These are phyloP conservation scores for Hydractinia echinata DNA, from an alignment of 30 jellyfish, hydroid and myxozoan genomes.

Conservation along the genomic window DNA sequence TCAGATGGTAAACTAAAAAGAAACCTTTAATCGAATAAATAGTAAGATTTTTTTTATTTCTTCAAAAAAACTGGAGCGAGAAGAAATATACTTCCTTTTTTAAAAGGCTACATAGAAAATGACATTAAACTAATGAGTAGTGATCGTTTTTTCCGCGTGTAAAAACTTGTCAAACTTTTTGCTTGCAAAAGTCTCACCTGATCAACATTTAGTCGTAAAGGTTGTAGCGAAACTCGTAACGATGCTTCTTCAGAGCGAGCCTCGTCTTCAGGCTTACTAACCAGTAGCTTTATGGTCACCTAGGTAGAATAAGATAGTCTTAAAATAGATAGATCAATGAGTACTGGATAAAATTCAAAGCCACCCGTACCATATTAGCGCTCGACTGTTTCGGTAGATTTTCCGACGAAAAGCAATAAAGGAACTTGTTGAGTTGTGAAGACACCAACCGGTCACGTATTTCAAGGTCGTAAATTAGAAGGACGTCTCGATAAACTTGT, in stretches of 20 bases:
- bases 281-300: conserved; percentile 62
- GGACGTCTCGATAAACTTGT: conserved; percentile 80
- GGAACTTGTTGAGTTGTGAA: conserved; percentile 84
- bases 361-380: conserved; percentile 82
- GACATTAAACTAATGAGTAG: too few species aligned
- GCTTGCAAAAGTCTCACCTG: conserved; percentile 38
- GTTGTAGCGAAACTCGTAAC: conserved; percentile 85
- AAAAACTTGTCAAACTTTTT: too few species aligned
- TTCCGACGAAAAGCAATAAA: conserved; percentile 88
- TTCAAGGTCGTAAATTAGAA: conserved; percentile 86
- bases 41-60: too few species aligned
- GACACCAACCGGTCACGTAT: conserved; percentile 73
- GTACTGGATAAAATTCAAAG: too few species aligned
- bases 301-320: conserved; percentile 7
- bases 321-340: background rate
- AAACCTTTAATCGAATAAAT: too few species aligned
- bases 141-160: too few species aligned
- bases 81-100: too few species aligned
- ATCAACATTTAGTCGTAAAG: conserved; percentile 80
- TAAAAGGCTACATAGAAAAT: too few species aligned
- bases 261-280: conserved; percentile 87
- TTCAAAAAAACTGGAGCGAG: too few species aligned
- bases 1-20: too few species aligned
- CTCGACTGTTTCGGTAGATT: conserved; percentile 74
- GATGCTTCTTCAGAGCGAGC: conserved; percentile 88